Evolutionary conservation across 2,113 vertebrate genomes (phyloP), one percentile per base, ranked within the genome.

Genomic region (Scomber japonicus): DNA sequence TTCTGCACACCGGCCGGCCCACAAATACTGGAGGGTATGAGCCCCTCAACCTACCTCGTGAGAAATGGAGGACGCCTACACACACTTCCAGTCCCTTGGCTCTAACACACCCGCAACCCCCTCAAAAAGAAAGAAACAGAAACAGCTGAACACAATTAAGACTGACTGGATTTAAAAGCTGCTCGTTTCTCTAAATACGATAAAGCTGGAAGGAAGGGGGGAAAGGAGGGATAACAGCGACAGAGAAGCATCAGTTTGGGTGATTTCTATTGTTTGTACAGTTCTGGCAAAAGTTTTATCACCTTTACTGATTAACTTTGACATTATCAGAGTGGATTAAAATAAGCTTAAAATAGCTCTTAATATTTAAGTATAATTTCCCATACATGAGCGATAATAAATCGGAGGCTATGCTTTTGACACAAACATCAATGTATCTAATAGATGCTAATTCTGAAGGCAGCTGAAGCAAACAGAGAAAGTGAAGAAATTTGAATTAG

Each of bases 91-190:
- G 31, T 68, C 71, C 82, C 63, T 70, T 35, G 15, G 45, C 75
- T 79, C 59, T 68, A 19, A 77, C 69, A 81, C 80, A 55, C 75
- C 67, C 80, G 48, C 77, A 45, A 40, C 69, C 65, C 50, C 76
- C 75, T 35, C 67, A 73, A 53, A 80, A 85, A 68, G 24, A 72
- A 49, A 71, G 57, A 89, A 86, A 88, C 71, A 86, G 62, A 87
- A 88, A 90, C 94, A 94, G 91, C 94, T 94, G 94, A 90, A 91
- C 63, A 85, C 78, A 92, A 94, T 95, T 94, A 94, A 75, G 49
- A 69, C 75, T 45, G 24, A 90, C 80, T 82, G 88, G 73, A 78
- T 84, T 89, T 88, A 87, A 84, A 87, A 85, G 91, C 83, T 76
- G 75, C 69, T 87, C 59, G 40, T 91, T 91, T 91, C 70, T 77